phyloP scores from a whole-genome alignment of 2,888 invertebrate genomes.

The Dicranocentrus wangi region DNA sequence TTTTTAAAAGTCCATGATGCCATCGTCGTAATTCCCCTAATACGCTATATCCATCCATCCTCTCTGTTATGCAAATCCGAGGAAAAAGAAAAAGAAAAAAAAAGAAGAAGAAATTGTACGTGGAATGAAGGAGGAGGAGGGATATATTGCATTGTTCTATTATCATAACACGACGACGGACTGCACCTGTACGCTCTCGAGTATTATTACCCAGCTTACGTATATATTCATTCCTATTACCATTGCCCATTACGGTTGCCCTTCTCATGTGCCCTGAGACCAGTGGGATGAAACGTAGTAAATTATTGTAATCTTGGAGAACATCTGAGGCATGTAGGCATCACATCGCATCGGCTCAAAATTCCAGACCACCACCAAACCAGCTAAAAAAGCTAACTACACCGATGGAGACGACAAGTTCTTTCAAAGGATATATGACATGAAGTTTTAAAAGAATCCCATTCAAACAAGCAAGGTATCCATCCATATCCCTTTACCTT shows the following conservation, averaged over 20 bases:
- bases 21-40: not conserved
- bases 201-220: not conserved
- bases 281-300: conserved; percentile 7
- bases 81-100: not conserved
- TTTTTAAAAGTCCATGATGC: conserved; percentile 51
- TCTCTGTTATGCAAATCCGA: not conserved
- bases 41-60: not conserved
- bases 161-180: not conserved
- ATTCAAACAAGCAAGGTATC: conserved; percentile 42
- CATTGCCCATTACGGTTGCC: conserved; percentile 7
- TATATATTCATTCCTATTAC: no score
- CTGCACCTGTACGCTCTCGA: not conserved
- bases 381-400: not conserved
- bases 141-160: not conserved
- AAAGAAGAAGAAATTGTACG: no score
- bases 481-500: not conserved
- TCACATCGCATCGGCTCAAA: conserved; percentile 12
- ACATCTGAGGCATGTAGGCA: not conserved
- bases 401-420: conserved; percentile 34
- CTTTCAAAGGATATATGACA: not conserved
- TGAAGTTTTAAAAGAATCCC: conserved; percentile 30
- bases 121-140: no score
- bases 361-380: conserved; percentile 41
- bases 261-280: conserved; percentile 8
- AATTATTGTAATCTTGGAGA: conserved; percentile 30